Base-by-base conservation (phyloP, 2,888 invertebrate species). In the Leptura quadrifasciata region DNA sequence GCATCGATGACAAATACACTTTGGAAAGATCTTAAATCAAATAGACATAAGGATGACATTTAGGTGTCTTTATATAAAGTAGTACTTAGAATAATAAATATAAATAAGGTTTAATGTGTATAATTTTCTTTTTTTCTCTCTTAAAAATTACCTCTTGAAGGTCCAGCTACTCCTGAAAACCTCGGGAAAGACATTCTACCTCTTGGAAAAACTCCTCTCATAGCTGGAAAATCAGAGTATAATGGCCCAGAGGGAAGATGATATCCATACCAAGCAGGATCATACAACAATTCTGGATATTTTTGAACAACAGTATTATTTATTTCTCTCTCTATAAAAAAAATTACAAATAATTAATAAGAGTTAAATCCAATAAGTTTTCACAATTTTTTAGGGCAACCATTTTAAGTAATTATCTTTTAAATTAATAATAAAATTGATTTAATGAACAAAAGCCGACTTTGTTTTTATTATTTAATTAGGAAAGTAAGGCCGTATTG, bases 61-160 rank as follows among this genome's bases (percentile, higher is more conserved):
- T n/a, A n/a, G n/a, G n/a, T n/a, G n/a, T n/a, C n/a, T n/a, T n/a
- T n/a, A n/a, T n/a, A n/a, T n/a, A n/a, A n/a, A n/a, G n/a, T n/a
- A n/a, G n/a, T n/a, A n/a, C n/a, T n/a, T n/a, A n/a, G n/a, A n/a
- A 31, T 31, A 31, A 31, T 31, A 31, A 31, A 31, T 8, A 31
- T 31, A 31, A 31, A 31, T 31, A 31, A 31, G 27, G 27, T 31
- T 0, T 31, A 5, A n/a, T 47, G 15, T 35, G 47, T 15, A 10
- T 1, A 47, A 47, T n/a, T n/a, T n/a, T n/a, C n/a, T n/a, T n/a
- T n/a, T n/a, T n/a, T n/a, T n/a, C n/a, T n/a, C 15, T 47, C 47
- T 24, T 2, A 60, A 1, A 60, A n/a, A 15, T 20, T 82, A 84
- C 87, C 85, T 82, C 87, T 83, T 17, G 87, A 85, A 21, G 86